Percentiles rank a stretch among this genome's conserved stretches.
phyloP scores from a whole-genome alignment of 2,797 vertebrate species.

The Oreochromis mossambicus region DNA sequence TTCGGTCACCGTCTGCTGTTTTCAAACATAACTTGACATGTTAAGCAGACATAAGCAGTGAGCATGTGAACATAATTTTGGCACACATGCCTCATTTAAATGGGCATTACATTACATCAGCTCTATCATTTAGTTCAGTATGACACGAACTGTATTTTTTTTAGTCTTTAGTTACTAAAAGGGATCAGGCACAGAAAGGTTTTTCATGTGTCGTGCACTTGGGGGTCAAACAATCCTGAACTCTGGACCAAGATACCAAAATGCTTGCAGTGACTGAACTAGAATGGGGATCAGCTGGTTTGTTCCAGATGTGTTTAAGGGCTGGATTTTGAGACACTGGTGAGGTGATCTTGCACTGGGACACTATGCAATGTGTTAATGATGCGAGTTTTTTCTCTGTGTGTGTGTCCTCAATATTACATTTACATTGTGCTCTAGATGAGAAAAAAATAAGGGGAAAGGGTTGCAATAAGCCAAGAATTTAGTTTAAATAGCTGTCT shows the following conservation, averaged over 20 bases:
- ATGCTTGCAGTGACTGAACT: neutral
- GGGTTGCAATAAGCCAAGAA: conserved; percentile 59
- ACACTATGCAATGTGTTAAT: conserved; percentile 65
- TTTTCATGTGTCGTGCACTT: neutral
- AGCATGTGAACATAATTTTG: neutral
- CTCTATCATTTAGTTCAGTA: conserved; percentile 6
- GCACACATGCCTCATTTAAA: neutral
- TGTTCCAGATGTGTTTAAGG: conserved; percentile 45
- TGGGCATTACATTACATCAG: neutral
- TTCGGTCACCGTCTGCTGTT: neutral
- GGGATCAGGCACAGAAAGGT: neutral
- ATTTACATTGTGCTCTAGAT: conserved; percentile 55
- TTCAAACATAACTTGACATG: neutral
- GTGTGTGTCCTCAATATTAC: conserved; percentile 35
- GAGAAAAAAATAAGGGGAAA: neutral
- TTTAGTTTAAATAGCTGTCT: conserved; percentile 9
- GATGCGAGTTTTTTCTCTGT: conserved; percentile 10
- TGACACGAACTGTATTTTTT: neutral
- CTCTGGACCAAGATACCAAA: conserved; percentile 40
- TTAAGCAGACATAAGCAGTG: neutral
- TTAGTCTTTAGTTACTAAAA: neutral
- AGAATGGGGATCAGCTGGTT: neutral
- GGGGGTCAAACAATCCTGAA: neutral
- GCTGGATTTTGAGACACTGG: conserved; percentile 44
- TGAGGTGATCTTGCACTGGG: conserved; percentile 60